Evolutionary conservation across 2,888 invertebrate species (phyloP), one percentile per base, ranked within the genome.

Genomic region (Dendrolimus pini): DNA sequence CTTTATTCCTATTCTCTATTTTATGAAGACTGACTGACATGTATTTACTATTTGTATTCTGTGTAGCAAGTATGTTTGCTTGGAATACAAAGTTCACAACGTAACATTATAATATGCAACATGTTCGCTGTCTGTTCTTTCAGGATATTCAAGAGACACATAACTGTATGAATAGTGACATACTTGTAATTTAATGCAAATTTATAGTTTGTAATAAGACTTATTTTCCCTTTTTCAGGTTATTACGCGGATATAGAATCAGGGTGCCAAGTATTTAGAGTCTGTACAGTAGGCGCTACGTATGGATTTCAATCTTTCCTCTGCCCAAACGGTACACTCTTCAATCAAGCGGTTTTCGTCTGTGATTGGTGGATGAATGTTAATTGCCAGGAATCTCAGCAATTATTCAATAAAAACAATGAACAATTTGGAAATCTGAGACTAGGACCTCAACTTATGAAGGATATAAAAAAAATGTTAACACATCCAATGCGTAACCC

Each of bases 331-430:
- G 94, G 94, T 60, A 94, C 94, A 9, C 82, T 93, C 30, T 94
- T 94, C 77, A 93, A 93, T 68, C 94, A 94, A 78, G 92, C 92
- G 56, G 88, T 93, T 2, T 87, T 93, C 60, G 93, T 93, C 2
- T 94, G 94, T 66, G 93, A 93, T 68, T 94, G 94, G 94, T 94
- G 94, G 94, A 93, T 91, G 83, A 93, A 93, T 66, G 94, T 94
- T 0, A 89, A 93, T 63, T 94, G 94, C 66, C 80, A 86, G 52
- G 74, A 85, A 41, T 86, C 92, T 2, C 78, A 82, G 59, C 78
- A 84, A 59, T 67, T 77, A 7, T 84, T 86, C 62, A 88, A 82
- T 61, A 77, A 72, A 41, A 84, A 85, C 60, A 90, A 89, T 54
- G 82, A 90, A 53, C 86, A 88, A 62, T 86, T 88, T 41, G 89